A percentile compares a stretch with the other conserved stretches of the same genome.
These are phyloP conservation scores for Otocyon megalotis DNA, from an alignment of 2,113 vertebrate species.

Conservation along the genomic window DNA sequence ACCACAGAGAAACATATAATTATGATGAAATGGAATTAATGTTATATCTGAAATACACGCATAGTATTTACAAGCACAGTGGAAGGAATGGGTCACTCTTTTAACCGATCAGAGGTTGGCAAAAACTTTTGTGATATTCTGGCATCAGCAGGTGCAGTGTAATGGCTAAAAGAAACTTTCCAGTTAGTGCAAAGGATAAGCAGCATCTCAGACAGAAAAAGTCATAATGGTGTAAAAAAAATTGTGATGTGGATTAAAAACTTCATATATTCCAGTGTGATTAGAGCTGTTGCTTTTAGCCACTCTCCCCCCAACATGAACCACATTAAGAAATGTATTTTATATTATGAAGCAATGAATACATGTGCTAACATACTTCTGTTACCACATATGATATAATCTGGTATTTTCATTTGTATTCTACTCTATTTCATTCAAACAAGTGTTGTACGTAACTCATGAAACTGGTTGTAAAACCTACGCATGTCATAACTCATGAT, in stretches of 20 bases:
- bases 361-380: not conserved
- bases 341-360: not conserved
- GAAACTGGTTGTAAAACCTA: not conserved
- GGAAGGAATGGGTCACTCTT: not conserved
- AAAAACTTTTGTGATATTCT: not conserved
- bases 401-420: not conserved
- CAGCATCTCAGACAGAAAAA: not conserved
- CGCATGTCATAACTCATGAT: not conserved
- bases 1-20: not conserved
- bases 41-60: not conserved
- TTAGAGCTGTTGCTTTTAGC: not conserved
- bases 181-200: not conserved
- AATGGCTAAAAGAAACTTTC: not conserved
- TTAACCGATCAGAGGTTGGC: not conserved
- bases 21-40: not conserved
- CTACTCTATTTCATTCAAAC: not conserved
- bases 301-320: not conserved
- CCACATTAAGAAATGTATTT: slow-evolving; percentile 36
- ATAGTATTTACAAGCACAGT: not conserved
- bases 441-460: not conserved
- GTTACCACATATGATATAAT: not conserved
- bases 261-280: not conserved
- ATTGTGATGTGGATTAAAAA: not conserved
- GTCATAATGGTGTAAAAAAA: not conserved
- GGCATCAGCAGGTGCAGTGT: not conserved